Conservation (phyloP, 2,888 invertebrate genomes). For the Caenorhabditis auriculariae region DNA sequence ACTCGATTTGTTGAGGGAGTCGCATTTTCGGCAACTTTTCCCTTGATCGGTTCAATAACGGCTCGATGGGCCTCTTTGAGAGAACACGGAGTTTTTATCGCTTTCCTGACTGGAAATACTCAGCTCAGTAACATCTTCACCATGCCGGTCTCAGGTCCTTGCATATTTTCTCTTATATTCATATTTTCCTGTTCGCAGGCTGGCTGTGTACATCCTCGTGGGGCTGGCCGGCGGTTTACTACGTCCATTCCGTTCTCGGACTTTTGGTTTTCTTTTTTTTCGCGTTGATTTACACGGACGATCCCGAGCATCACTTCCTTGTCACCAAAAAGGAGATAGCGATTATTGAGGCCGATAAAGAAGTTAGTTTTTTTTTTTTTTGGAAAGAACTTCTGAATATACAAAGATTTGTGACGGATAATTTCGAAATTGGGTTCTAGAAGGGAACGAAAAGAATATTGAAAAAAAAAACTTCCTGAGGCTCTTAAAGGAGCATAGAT, state of each 20-base stretch:
- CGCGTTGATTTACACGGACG: slow-evolving; percentile 19
- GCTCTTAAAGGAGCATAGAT: no score
- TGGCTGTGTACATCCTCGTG: slow-evolving; percentile 29
- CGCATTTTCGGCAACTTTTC: slow-evolving; percentile 36
- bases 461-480: no score
- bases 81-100: slow-evolving; percentile 38
- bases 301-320: slow-evolving; percentile 25
- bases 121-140: slow-evolving; percentile 37
- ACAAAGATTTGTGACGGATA: no score
- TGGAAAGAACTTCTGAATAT: no score
- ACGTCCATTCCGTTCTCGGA: slow-evolving; percentile 28
- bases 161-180: background rate
- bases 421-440: no score
- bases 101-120: slow-evolving; percentile 31
- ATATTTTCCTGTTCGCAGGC: background rate
- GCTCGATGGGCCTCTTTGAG: slow-evolving; percentile 30
- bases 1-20: slow-evolving; percentile 28
- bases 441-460: no score
- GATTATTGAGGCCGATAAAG: slow-evolving; percentile 14
- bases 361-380: no score
- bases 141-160: slow-evolving; percentile 31
- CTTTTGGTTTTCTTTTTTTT: slow-evolving; percentile 16
- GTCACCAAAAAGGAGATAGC: slow-evolving; percentile 23
- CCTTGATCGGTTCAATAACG: slow-evolving; percentile 29
- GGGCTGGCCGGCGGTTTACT: slow-evolving; percentile 37